These are phyloP conservation scores for Ischnus inquisitorius DNA, from an alignment of 2,888 invertebrate species.

Conservation along the genomic window DNA sequence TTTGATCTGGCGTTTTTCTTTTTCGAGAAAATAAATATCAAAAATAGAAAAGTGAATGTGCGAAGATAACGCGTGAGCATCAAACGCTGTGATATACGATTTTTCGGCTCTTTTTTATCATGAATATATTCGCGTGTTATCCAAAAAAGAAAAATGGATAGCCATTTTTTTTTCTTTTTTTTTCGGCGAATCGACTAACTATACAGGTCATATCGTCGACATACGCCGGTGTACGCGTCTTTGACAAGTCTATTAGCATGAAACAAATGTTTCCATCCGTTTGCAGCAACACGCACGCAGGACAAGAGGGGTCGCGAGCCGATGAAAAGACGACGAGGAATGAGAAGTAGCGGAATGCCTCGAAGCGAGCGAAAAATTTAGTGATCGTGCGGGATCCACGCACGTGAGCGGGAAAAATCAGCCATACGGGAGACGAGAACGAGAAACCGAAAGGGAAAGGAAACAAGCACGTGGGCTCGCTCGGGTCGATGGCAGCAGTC, in stretches of 20 bases:
- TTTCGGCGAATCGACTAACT: not conserved
- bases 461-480: slow-evolving; percentile 27
- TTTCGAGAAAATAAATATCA: not conserved
- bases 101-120: not conserved
- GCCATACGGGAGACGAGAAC: slow-evolving; percentile 3
- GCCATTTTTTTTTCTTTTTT: not conserved
- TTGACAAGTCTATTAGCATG: slow-evolving; percentile 43
- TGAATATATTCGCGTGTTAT: not conserved
- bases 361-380: slow-evolving; percentile 60
- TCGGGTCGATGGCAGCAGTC: slow-evolving; percentile 49
- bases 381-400: slow-evolving; percentile 47
- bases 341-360: slow-evolving; percentile 35
- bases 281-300: not conserved
- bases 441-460: slow-evolving; percentile 47
- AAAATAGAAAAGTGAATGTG: not conserved
- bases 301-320: not conserved
- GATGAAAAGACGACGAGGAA: slow-evolving; percentile 24
- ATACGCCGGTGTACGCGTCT: not conserved
- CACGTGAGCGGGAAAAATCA: slow-evolving; percentile 17
- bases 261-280: slow-evolving; percentile 45
- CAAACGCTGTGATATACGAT: not conserved
- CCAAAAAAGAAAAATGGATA: not conserved
- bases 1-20: slow-evolving; percentile 18
- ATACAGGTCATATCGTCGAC: not conserved
- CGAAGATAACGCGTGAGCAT: not conserved